phyloP scores from a whole-genome alignment of 1,140 invertebrate genomes.

The Drosophila albomicans region DNA sequence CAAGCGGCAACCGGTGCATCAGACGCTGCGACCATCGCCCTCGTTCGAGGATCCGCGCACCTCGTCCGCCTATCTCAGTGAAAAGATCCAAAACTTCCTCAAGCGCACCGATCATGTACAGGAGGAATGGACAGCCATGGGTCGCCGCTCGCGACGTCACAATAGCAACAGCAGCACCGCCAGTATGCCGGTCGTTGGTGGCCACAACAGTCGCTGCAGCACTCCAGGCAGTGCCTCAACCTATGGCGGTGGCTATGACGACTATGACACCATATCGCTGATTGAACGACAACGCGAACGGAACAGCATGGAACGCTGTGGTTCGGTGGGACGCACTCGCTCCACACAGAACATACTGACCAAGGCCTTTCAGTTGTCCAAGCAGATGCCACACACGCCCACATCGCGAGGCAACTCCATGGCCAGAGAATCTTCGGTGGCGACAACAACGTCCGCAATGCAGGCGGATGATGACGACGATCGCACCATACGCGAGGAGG shows the following conservation, averaged over 20 bases:
- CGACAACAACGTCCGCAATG: slow-evolving; percentile 34
- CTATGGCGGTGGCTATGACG: slow-evolving; percentile 53
- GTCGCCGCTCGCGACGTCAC: slow-evolving; percentile 84
- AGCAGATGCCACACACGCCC: slow-evolving; percentile 85
- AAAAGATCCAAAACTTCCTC: slow-evolving; percentile 92
- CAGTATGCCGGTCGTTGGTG: slow-evolving; percentile 54
- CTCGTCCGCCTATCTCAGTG: slow-evolving; percentile 90
- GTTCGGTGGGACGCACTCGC: slow-evolving; percentile 87
- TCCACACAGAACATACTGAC: slow-evolving; percentile 92
- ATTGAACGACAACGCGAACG: slow-evolving; percentile 80
- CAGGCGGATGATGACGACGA: slow-evolving; percentile 73
- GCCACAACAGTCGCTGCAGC: slow-evolving; percentile 68
- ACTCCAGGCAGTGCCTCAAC: slow-evolving; percentile 68
- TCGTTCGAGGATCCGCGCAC: slow-evolving; percentile 91
- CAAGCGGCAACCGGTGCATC: slow-evolving; percentile 88
- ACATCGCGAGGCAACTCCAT: slow-evolving; percentile 81
- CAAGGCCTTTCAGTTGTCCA: slow-evolving; percentile 90
- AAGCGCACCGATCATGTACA: slow-evolving; percentile 93
- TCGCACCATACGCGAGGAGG: slow-evolving; percentile 79
- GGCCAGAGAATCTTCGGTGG: slow-evolving; percentile 85
- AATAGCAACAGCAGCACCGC: slow-evolving; percentile 44
- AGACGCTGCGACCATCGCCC: slow-evolving; percentile 89
- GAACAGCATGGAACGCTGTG: slow-evolving; percentile 77
- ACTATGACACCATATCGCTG: slow-evolving; percentile 79
- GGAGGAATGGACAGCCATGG: slow-evolving; percentile 90